Percentiles rank a stretch among this genome's conserved stretches.
Evolutionary conservation across 2,888 invertebrate genomes (phyloP).

Genomic region (Mantis religiosa): DNA sequence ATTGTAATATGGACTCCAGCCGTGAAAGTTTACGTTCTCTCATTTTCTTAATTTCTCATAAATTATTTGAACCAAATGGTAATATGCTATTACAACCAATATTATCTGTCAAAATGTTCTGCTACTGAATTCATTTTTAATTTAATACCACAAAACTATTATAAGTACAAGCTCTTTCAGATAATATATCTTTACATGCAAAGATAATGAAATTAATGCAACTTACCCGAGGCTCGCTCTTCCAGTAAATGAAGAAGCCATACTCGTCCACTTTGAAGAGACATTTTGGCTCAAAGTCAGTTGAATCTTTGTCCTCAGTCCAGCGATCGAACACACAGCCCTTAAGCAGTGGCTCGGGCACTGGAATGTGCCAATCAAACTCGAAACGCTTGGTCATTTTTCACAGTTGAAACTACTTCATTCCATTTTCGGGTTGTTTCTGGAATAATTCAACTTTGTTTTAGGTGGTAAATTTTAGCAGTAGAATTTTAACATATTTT

Average conservation of each 20-base stretch:
- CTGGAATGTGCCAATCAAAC: slow-evolving; percentile 96
- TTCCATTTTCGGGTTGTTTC: neutral
- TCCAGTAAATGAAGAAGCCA: slow-evolving; percentile 98
- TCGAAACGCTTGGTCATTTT: slow-evolving; percentile 96
- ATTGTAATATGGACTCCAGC: too few relatives aligned
- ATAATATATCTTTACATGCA: neutral
- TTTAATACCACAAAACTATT: neutral
- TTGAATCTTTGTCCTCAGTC: slow-evolving; percentile 95
- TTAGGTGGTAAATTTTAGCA: neutral
- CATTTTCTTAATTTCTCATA: too few relatives aligned
- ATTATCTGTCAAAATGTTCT: too few relatives aligned
- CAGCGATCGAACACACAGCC: slow-evolving; percentile 94
- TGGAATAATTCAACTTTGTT: neutral
- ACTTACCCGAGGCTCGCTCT: slow-evolving; percentile 86
- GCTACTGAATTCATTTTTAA: neutral
- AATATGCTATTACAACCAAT: too few relatives aligned
- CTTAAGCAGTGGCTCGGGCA: slow-evolving; percentile 78
- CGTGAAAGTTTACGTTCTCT: too few relatives aligned
- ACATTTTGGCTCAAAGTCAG: slow-evolving; percentile 82
- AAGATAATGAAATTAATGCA: neutral
- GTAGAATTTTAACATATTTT: too few relatives aligned
- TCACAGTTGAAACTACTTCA: neutral
- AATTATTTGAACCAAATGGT: too few relatives aligned
- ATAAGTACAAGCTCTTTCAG: neutral
- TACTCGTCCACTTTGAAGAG: slow-evolving; percentile 93